These are phyloP conservation scores for Rhinella marina DNA, from an alignment of 2,797 vertebrate species.

Conservation along the genomic window DNA sequence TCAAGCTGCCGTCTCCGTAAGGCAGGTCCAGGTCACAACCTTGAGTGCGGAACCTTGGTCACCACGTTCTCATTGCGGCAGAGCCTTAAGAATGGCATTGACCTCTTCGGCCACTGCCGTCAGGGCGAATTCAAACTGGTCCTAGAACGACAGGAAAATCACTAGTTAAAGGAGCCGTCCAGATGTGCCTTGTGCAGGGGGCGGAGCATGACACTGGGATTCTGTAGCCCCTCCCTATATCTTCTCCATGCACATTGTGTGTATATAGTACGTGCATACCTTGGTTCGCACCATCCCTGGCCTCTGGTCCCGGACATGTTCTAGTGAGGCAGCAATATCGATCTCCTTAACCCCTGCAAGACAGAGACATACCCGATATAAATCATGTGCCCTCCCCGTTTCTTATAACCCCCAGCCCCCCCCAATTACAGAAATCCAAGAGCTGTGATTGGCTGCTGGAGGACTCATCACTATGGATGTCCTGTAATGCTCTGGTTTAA, in stretches of 20 bases:
- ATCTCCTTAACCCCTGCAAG: slow-evolving; percentile 93
- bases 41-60: slow-evolving; percentile 28
- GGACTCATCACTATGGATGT: not conserved
- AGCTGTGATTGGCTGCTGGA: not conserved
- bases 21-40: slow-evolving; percentile 52
- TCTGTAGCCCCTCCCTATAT: too few species aligned
- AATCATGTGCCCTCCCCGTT: not conserved
- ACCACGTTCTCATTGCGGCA: slow-evolving; percentile 84
- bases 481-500: not conserved
- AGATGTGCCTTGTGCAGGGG: too few species aligned
- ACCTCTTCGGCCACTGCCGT: slow-evolving; percentile 96
- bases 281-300: slow-evolving; percentile 92
- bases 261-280: slow-evolving; percentile 73
- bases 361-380: not conserved
- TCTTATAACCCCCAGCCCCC: not conserved
- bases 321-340: slow-evolving; percentile 94
- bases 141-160: slow-evolving; percentile 72
- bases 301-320: slow-evolving; percentile 95
- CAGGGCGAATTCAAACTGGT: slow-evolving; percentile 97
- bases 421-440: not conserved
- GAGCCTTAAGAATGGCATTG: slow-evolving; percentile 95
- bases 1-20: slow-evolving; percentile 55
- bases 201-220: too few species aligned
- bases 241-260: too few species aligned
- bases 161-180: too few species aligned